These are phyloP conservation scores for Cinara cedri DNA, from an alignment of 2,888 invertebrate species.

Conservation along the genomic window DNA sequence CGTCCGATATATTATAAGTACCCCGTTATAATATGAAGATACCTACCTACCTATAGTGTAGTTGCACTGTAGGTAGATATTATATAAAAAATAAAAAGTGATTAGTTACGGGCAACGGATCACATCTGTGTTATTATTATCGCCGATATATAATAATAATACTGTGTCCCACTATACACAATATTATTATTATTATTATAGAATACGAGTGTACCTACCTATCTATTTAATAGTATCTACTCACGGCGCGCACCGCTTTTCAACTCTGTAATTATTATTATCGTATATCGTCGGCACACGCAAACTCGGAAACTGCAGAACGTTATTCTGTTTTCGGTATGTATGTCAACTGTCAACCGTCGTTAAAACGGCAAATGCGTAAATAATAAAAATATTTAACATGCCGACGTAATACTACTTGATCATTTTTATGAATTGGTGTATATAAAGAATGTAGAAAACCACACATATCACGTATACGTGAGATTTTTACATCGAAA, in stretches of 20 bases:
- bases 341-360: too few relatives aligned
- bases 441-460: too few relatives aligned
- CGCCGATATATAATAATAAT: neutral
- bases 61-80: neutral
- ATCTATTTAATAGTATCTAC: too few relatives aligned
- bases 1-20: slow-evolving; percentile 5
- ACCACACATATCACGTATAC: too few relatives aligned
- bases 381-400: too few relatives aligned
- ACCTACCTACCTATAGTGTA: neutral
- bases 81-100: neutral
- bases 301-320: neutral
- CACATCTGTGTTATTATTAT: slow-evolving; percentile 4
- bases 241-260: too few relatives aligned
- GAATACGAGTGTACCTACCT: neutral
- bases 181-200: neutral
- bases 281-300: neutral
- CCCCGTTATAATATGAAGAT: neutral
- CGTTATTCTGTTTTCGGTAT: too few relatives aligned
- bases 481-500: too few relatives aligned
- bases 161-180: neutral
- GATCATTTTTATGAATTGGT: too few relatives aligned
- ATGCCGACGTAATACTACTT: too few relatives aligned
- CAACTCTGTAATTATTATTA: too few relatives aligned
- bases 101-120: slow-evolving; percentile 35
- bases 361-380: too few relatives aligned